Evolutionary conservation across 1,140 invertebrate genomes (phyloP).

Genomic region (Pentalonia nigronervosa): DNA sequence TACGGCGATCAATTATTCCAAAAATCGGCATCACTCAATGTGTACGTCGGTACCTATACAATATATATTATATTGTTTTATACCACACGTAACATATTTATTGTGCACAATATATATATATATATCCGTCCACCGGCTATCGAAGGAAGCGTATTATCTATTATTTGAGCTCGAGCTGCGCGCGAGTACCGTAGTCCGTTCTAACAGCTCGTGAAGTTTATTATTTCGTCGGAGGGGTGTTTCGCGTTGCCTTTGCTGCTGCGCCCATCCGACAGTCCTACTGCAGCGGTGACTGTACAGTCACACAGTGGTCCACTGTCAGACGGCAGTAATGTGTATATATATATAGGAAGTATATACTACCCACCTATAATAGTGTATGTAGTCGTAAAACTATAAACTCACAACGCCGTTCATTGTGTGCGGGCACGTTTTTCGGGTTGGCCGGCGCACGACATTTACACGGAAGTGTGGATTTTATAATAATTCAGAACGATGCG

Average conservation of each 20-base stretch:
- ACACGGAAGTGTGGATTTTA: constrained; percentile 35
- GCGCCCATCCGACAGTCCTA: not conserved
- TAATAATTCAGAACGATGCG: not conserved
- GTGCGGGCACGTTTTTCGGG: constrained; percentile 9
- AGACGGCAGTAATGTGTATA: not conserved
- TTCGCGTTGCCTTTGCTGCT: not conserved
- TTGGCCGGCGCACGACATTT: not conserved
- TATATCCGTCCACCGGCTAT: not conserved
- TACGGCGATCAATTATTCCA: not conserved
- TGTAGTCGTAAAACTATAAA: constrained; percentile 13
- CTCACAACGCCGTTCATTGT: not conserved
- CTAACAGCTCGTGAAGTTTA: not conserved
- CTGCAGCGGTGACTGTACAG: not conserved
- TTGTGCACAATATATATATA: not conserved
- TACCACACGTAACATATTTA: not conserved
- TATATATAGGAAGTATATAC: too few relatives aligned
- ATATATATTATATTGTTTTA: too few relatives aligned
- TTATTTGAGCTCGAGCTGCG: not conserved
- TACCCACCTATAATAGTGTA: too few relatives aligned
- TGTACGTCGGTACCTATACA: too few relatives aligned
- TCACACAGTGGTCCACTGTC: too few relatives aligned
- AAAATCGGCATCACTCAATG: not conserved
- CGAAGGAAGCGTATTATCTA: not conserved
- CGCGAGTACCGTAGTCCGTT: not conserved
- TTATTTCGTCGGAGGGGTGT: not conserved